Evolutionary conservation across 2,797 vertebrate genomes (phyloP), one percentile per base, ranked within the genome.

Genomic region (Arrhamphus sclerolepis): DNA sequence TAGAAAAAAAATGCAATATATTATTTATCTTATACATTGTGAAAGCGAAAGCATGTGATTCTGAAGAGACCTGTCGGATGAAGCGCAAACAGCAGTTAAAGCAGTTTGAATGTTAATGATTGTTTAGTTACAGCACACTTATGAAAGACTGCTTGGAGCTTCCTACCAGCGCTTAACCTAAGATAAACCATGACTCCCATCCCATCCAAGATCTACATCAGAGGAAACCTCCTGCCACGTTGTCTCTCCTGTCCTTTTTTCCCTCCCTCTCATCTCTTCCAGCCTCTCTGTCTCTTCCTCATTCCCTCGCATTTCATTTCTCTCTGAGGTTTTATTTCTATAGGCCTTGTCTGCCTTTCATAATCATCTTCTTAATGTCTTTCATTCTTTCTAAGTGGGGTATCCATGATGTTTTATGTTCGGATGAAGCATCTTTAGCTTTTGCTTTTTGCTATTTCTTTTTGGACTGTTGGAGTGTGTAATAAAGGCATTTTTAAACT

Each of bases 181-280:
- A 84, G 42, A 81, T 91, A 85, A 92, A 90, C 90, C 78, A 80
- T 24, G 48, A 60, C 59, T 78, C 60, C 71, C 71, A 38, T 76
- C 70, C 38, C 67, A 16, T 85, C 80, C 82, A 82, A 72, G 46
- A 59, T 63, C 72, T 80, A 46, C 72, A 62, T 66, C 63, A 72
- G 72, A 82, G 64, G 19, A 83, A 89, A 77, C 82, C 84, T 86
- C 69, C 81, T 92, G 92, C 92, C 92, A 93, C 92, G 92, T 93
- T 59, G 89, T 87, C 89, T 86, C 76, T 84, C 60, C 62, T 70
- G 16, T 72, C 80, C 56, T 38, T 5, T 67, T 57, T 76, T 70
- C 66, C 76, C 74, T 78, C 76, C 69, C 65, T 59, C 31, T 70
- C 59, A 58, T 65, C 65, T 73, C 56, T 57, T 64, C 42, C 50